Base-by-base conservation (phyloP, 2,888 invertebrate species). In the Oligia latruncula region DNA sequence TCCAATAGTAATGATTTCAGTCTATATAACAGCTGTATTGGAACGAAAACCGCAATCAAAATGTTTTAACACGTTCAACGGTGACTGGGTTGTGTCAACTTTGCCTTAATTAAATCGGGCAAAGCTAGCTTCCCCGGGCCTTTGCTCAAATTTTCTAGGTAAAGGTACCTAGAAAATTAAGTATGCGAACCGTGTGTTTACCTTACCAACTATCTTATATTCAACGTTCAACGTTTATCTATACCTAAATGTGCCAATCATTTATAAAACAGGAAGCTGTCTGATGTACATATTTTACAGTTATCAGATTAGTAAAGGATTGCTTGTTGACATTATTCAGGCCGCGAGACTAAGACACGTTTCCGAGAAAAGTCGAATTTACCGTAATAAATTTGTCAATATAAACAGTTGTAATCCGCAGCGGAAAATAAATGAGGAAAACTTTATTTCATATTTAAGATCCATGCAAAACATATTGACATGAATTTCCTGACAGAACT, bases 281-380 rank as follows among this genome's bases (percentile, higher is more conserved):
- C 71, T 78, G 70, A 85, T 83, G 81, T 86, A 49, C 13, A 49
- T 49, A 86, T 88, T 89, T 80, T 87, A 83, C 52, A 76, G 80
- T 90, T 91, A 91, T 91, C 91, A 80, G 75, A 87, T 88, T 88
- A 90, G 88, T 87, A 83, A 82, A 84, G 68, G 80, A 87, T 88
- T 85, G 76, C 71, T 84, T 87, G 89, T 91, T 90, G 75, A 80
- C 83, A 86, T 87, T 87, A 84, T 86, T 75, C 64, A 78, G 55
- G 35, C 66, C 6, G 52, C 70, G 71, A 86, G 82, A 78, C 86
- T 80, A 68, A 81, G 77, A 81, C 74, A 74, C n/a, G 43, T 81
- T 91, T 89, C 88, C 52, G 15, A 83, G 90, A 88, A 90, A 76
- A 67, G 80, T 67, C 67, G 76, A 73, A 78, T 85, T 87, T 79